Evolutionary conservation across 2,113 vertebrate species (phyloP), one percentile per base, ranked within the genome.

Genomic region (Xenopus laevis): DNA sequence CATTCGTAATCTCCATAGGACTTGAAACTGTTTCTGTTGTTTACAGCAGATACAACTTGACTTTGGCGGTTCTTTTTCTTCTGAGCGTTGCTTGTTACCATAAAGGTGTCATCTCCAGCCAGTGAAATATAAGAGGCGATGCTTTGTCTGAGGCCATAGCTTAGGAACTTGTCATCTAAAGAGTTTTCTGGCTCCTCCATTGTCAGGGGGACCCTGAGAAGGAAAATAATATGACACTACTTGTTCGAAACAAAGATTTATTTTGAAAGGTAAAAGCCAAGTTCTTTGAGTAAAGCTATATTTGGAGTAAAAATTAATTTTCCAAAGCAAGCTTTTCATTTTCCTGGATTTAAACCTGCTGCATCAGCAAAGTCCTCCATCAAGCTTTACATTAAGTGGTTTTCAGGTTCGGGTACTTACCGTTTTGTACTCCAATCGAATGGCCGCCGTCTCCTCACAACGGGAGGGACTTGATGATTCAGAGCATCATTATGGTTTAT

Each of bases 131-230:
- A 98, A 17, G 94, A 92, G 6, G 94, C 89, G 0, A 99, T 95
- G 80, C 97, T 99, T 86, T 97, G 94, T 81, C 95, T 90, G 23
- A 99, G 91, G 0, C 97, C 97, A 0, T 93, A 98, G 85, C 97
- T 99, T 79, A 99, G 87, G 62, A 89, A 83, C 55, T 86, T 86
- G 30, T 94, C 88, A 1, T 87, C 87, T 2, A 80, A 59, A 0
- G 79, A 33, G 52, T 72, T 79, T 45, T 47, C 79, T 33, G 79
- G 73, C 0, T 83, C 87, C 21, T 86, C 84, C 1, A 77, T 75
- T 27, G 82, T 71, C 52, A 92, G 52, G 53, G 91, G 87, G 2
- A 81, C 66, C 65, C 96, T 98, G 86, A 44, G 57, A 10, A 76
- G 44, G 45, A 59, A 9, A 58, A 71, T 1, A 17, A 62, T 8